phyloP scores from a whole-genome alignment of 2,888 invertebrate species.

The Cyaniris semiargus region DNA sequence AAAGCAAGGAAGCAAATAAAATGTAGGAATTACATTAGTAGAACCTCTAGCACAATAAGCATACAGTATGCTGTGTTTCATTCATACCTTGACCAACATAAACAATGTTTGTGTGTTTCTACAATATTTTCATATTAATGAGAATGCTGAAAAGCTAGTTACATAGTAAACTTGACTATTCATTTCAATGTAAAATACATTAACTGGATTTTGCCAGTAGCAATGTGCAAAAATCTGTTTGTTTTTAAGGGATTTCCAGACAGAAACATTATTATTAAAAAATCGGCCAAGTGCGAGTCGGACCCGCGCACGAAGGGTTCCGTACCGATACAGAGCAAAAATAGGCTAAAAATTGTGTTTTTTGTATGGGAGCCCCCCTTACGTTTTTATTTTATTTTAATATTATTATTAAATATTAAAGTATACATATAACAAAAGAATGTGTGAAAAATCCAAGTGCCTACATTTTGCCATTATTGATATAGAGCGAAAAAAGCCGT shows the following conservation, averaged over 20 bases:
- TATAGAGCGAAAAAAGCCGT: no score
- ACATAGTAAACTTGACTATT: neutral
- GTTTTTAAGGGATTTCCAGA: neutral
- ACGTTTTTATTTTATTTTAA: no score
- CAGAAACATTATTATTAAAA: neutral
- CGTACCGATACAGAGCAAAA: no score
- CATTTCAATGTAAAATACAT: neutral
- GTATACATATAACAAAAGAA: no score
- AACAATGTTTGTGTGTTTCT: conserved; percentile 36
- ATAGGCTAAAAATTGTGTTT: no score
- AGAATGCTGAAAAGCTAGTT: conserved; percentile 11
- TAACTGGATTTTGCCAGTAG: neutral
- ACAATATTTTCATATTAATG: conserved; percentile 34
- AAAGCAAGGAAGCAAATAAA: neutral
- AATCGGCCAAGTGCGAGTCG: no score
- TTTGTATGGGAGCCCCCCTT: no score
- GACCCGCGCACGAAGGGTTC: no score
- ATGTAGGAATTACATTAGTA: neutral
- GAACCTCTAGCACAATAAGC: neutral
- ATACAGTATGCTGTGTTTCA: conserved; percentile 26
- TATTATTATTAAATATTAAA: no score
- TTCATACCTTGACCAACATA: conserved; percentile 40
- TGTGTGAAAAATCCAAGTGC: no score
- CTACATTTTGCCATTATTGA: no score
- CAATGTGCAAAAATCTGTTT: neutral